Conservation (phyloP, 2,113 vertebrate genomes). For the Ascaphus truei region DNA sequence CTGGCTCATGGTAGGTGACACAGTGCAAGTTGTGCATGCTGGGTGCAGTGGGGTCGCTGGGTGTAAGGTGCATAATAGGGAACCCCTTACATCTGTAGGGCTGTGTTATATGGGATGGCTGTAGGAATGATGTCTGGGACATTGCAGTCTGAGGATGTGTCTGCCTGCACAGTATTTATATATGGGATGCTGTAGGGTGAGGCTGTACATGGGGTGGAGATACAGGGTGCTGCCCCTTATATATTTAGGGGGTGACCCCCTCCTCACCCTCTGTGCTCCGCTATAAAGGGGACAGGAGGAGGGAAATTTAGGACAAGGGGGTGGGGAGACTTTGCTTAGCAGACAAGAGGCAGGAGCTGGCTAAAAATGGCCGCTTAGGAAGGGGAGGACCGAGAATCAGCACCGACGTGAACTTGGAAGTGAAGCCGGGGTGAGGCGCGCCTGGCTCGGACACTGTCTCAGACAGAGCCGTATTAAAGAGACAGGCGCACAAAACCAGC, state of each 20-base stretch:
- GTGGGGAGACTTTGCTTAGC: conserved; percentile 7
- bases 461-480: not conserved
- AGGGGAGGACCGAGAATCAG: conserved; percentile 8
- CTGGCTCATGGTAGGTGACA: conserved; percentile 27
- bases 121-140: not conserved
- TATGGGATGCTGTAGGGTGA: no score
- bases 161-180: no score
- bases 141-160: no score
- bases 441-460: not conserved
- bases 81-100: no score
- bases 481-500: not conserved
- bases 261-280: not conserved
- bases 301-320: conserved; percentile 38
- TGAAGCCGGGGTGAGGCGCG: not conserved
- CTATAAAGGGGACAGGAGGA: conserved; percentile 5
- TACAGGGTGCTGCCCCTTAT: not conserved
- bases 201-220: not conserved
- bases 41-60: not conserved
- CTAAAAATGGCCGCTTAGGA: conserved; percentile 32
- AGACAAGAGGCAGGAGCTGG: conserved; percentile 14
- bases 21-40: not conserved
- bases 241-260: not conserved
- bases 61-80: no score
- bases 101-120: not conserved
- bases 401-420: conserved; percentile 19